These are phyloP conservation scores for Drosophila falleni DNA, from an alignment of 2,888 invertebrate species.

Conservation along the genomic window DNA sequence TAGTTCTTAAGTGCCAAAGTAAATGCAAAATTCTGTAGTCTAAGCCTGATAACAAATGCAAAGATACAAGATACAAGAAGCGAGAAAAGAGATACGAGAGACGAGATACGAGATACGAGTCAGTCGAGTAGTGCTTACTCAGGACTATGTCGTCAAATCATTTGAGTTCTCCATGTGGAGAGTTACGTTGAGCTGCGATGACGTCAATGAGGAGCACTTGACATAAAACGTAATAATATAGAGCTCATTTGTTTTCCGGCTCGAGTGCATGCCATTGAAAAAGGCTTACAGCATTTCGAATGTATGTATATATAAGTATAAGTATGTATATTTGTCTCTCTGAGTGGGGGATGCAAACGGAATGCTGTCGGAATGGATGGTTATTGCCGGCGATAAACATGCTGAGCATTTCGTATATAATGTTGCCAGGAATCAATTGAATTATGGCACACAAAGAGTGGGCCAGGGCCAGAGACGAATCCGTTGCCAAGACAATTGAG, in stretches of 20 bases:
- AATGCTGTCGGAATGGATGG: slow-evolving; percentile 44
- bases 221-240: slow-evolving; percentile 78
- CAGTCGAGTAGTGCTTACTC: not conserved
- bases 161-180: slow-evolving; percentile 9
- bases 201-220: slow-evolving; percentile 62
- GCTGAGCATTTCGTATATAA: slow-evolving; percentile 62
- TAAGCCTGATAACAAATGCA: not conserved
- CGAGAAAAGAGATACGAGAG: not conserved
- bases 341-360: slow-evolving; percentile 17
- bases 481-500: slow-evolving; percentile 73
- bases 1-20: slow-evolving; percentile 10
- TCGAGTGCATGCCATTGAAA: slow-evolving; percentile 74
- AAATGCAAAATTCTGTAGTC: not conserved
- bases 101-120: not conserved
- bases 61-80: not conserved
- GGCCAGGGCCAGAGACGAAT: not conserved
- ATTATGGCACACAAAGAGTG: slow-evolving; percentile 63
- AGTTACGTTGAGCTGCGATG: slow-evolving; percentile 35
- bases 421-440: slow-evolving; percentile 76
- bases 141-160: slow-evolving; percentile 4
- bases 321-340: slow-evolving; percentile 8
- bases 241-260: slow-evolving; percentile 79
- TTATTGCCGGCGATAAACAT: slow-evolving; percentile 70
- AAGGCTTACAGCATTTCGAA: slow-evolving; percentile 64
- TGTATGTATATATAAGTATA: not conserved